Conservation (phyloP, 2,113 vertebrate species). For the Cyphomyrus discorhynchus region DNA sequence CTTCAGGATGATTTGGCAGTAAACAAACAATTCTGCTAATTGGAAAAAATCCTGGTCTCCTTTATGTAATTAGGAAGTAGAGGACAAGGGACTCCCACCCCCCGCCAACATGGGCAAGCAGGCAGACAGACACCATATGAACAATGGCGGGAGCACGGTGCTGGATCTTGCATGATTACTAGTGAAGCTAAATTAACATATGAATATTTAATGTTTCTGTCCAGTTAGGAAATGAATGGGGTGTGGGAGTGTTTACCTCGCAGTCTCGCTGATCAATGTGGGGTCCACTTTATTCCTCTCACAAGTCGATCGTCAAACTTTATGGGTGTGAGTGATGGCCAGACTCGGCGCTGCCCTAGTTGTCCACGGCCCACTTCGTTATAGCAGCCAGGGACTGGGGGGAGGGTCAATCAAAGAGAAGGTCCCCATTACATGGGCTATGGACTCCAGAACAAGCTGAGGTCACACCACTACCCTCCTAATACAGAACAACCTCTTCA, state of each 20-base stretch:
- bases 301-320: constrained; percentile 44
- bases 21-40: background rate
- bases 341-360: constrained; percentile 23
- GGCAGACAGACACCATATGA: background rate
- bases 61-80: background rate
- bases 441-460: background rate
- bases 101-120: background rate
- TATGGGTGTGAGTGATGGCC: constrained; percentile 40
- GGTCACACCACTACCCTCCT: background rate
- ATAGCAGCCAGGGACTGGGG: constrained; percentile 33
- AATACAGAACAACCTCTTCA: background rate
- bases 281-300: constrained; percentile 36
- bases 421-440: background rate
- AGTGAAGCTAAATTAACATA: constrained; percentile 34
- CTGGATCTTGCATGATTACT: constrained; percentile 19
- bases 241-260: constrained; percentile 29
- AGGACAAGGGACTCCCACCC: too few relatives aligned
- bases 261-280: constrained; percentile 44
- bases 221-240: constrained; percentile 35
- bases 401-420: constrained; percentile 36
- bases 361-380: constrained; percentile 50
- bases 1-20: background rate
- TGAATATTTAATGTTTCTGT: constrained; percentile 41
- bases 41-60: background rate
- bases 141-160: background rate